Evolutionary conservation across 2,797 vertebrate species (phyloP).

Genomic region (Toxotes lorentzi): DNA sequence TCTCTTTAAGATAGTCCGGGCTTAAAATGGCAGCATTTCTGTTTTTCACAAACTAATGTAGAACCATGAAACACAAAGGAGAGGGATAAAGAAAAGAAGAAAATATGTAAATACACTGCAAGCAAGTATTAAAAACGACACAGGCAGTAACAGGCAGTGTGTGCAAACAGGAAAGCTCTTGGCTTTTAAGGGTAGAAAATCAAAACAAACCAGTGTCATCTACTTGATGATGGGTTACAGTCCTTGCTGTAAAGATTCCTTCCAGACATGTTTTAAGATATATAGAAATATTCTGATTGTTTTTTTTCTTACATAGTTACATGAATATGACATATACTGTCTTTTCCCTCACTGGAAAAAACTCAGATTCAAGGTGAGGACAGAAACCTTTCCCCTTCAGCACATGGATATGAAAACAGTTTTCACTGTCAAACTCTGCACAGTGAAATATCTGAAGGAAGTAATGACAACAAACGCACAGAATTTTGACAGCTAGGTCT

Average conservation of each 20-base stretch:
- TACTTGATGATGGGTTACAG: background rate
- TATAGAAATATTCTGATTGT: too few species aligned
- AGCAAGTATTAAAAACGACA: background rate
- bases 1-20: background rate
- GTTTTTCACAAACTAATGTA: background rate
- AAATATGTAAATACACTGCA: background rate
- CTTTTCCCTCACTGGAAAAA: too few species aligned
- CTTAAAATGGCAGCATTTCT: too few species aligned
- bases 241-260: background rate
- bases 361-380: background rate
- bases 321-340: too few species aligned
- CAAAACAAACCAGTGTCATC: background rate
- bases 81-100: background rate
- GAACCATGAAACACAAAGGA: background rate
- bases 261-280: background rate
- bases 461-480: background rate
- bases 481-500: conserved; percentile 10
- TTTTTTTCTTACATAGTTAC: too few species aligned
- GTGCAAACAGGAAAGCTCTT: background rate
- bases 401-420: background rate
- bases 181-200: background rate
- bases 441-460: background rate
- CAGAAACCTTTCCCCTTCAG: background rate
- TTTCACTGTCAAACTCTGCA: background rate
- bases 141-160: too few species aligned